Base-by-base conservation (phyloP, 2,888 invertebrate genomes). In the Caenorhabditis japonica region DNA sequence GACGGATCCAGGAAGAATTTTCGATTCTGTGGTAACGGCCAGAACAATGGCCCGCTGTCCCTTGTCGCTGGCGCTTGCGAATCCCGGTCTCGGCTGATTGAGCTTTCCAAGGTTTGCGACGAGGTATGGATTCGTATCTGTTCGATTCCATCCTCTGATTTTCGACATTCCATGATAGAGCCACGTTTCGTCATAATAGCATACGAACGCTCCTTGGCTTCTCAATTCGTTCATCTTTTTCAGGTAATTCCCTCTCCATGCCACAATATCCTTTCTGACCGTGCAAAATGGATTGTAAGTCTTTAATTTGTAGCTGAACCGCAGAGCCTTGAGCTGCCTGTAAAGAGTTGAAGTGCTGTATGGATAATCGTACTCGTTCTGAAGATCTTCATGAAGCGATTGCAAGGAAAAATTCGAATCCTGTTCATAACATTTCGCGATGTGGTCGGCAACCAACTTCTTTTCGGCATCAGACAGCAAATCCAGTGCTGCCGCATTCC, bases 201-300 rank as follows among this genome's bases (percentile, higher is more conserved):
- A 4, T 4, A 38, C 13, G 38, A 10, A 4, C 4, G 5, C 5
- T 3, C n/a, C 8, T 15, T 38, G 38, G 5, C 38, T 38, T 13
- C 38, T 12, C 8, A 38, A 15, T 15, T 38, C 38, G 13, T 3
- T 4, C 4, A 38, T 38, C 38, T 38, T 4, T 4, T 4, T 4
- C 12, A 38, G 12, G 38, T 38, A 38, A 4, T 15, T 12, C 13
- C n/a, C 13, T 15, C 13, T 4, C 38, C 38, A 38, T 15, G 5
- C 4, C 12, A 38, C 13, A 12, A 51, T 51, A 36, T 51, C 51
- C 0, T 4, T 15, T 21, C 51, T 34, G 7, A n/a, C 4, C 1
- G 51, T 1, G 2, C n/a, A 12, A 21, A 51, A 36, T 21, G 51
- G 51, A 23, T 51, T 51, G 23, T 21, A 51, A 4, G 36, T 21